Conservation (phyloP, 1,140 invertebrate genomes). For the Mya arenaria region DNA sequence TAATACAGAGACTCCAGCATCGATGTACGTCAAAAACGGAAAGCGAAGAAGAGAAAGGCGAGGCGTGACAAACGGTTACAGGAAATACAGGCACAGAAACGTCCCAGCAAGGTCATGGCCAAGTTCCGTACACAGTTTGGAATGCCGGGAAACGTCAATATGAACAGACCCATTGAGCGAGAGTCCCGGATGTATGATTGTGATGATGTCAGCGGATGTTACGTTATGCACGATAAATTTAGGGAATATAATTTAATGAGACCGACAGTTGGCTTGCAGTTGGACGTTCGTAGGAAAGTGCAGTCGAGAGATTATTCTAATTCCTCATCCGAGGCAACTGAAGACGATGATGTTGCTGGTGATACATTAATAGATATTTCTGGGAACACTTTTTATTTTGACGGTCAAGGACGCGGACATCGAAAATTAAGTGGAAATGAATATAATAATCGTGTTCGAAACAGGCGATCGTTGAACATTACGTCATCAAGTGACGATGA, state of each 20-base stretch:
- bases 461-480: background rate
- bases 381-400: background rate
- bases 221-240: background rate
- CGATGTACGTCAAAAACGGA: slow-evolving; percentile 7
- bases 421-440: background rate
- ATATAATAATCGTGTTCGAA: background rate
- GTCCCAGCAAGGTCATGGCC: background rate
- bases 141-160: background rate
- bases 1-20: slow-evolving; percentile 44
- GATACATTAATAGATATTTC: background rate
- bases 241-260: no score
- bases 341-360: background rate
- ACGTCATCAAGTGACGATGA: slow-evolving; percentile 12
- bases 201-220: background rate
- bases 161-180: background rate
- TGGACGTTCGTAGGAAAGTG: background rate
- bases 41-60: slow-evolving; percentile 2
- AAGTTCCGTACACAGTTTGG: slow-evolving; percentile 28
- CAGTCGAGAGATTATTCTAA: no score
- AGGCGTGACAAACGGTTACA: slow-evolving; percentile 1
- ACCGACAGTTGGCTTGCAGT: no score
- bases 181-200: background rate
- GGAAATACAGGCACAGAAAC: background rate
- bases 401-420: background rate
- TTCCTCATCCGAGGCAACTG: background rate